Percentiles rank a stretch among this genome's conserved stretches.
Evolutionary conservation across 2,888 invertebrate species (phyloP).

Genomic region (Acrobasis suavella): DNA sequence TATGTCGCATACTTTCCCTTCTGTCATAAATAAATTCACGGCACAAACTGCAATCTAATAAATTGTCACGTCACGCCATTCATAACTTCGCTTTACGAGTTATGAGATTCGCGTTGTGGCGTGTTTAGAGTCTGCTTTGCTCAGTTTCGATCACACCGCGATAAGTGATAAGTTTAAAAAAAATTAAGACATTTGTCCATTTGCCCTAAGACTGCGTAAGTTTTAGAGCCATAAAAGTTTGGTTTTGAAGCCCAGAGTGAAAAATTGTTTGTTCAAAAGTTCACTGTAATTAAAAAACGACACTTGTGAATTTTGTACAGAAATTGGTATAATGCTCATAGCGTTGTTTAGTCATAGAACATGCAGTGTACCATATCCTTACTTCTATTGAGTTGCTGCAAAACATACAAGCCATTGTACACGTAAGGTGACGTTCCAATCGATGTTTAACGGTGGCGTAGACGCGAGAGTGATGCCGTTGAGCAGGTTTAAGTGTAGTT

Average conservation of each 20-base stretch:
- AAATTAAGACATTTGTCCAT: background rate
- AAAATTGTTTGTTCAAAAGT: too few relatives aligned
- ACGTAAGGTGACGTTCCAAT: background rate
- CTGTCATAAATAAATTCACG: constrained; percentile 7
- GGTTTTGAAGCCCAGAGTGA: background rate
- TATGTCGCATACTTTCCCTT: constrained; percentile 9
- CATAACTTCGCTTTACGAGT: constrained; percentile 17
- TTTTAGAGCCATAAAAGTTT: background rate
- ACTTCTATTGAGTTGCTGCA: background rate
- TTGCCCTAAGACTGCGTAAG: background rate
- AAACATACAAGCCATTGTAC: background rate
- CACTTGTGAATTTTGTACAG: too few relatives aligned
- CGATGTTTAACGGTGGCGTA: background rate
- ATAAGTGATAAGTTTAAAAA: background rate
- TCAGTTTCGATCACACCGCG: background rate
- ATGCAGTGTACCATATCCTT: background rate
- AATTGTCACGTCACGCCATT: constrained; percentile 17
- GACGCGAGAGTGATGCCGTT: too few relatives aligned
- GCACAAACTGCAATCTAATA: constrained; percentile 12
- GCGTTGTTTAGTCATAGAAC: background rate
- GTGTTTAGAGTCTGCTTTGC: background rate
- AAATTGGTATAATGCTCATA: background rate
- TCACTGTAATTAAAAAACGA: too few relatives aligned
- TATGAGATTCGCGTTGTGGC: constrained; percentile 6
- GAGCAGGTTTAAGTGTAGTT: too few relatives aligned